phyloP scores from a whole-genome alignment of 2,888 invertebrate genomes.

The Drosophila monieri region DNA sequence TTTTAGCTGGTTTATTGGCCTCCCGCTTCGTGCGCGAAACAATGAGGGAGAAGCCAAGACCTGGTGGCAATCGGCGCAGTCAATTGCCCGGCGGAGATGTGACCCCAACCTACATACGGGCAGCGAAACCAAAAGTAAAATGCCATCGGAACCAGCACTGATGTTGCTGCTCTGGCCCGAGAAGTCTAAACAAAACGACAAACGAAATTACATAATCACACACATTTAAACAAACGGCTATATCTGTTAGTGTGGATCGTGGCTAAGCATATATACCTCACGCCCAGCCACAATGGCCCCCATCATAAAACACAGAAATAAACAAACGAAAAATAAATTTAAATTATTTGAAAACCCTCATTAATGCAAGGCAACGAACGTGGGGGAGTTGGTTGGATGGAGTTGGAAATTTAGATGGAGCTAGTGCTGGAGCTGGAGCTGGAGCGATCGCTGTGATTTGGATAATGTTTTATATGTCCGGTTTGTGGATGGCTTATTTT shows the following conservation, averaged over 20 bases:
- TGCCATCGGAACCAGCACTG: conserved; percentile 63
- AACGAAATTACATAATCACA: conserved; percentile 64
- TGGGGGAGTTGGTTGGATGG: conserved; percentile 39
- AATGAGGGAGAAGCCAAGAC: conserved; percentile 48
- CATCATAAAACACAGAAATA: conserved; percentile 32
- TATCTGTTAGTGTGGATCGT: conserved; percentile 36
- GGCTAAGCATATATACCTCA: conserved; percentile 54
- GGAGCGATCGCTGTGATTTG: conserved; percentile 12
- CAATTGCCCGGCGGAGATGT: conserved; percentile 62
- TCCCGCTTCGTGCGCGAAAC: conserved; percentile 50
- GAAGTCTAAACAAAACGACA: conserved; percentile 47
- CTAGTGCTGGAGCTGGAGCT: background rate
- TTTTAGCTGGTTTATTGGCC: conserved; percentile 6
- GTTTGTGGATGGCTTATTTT: conserved; percentile 46
- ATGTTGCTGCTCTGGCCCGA: conserved; percentile 22
- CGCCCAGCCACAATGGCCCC: conserved; percentile 46
- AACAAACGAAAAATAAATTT: conserved; percentile 60
- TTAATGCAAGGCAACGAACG: conserved; percentile 35
- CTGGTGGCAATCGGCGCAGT: conserved; percentile 33
- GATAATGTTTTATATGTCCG: conserved; percentile 50
- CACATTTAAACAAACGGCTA: conserved; percentile 20
- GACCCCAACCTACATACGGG: conserved; percentile 75
- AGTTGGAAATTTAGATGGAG: conserved; percentile 51
- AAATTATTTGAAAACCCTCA: conserved; percentile 62
- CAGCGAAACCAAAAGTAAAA: conserved; percentile 73